phyloP scores from a whole-genome alignment of 2,888 invertebrate genomes.

The Metalampra italica region DNA sequence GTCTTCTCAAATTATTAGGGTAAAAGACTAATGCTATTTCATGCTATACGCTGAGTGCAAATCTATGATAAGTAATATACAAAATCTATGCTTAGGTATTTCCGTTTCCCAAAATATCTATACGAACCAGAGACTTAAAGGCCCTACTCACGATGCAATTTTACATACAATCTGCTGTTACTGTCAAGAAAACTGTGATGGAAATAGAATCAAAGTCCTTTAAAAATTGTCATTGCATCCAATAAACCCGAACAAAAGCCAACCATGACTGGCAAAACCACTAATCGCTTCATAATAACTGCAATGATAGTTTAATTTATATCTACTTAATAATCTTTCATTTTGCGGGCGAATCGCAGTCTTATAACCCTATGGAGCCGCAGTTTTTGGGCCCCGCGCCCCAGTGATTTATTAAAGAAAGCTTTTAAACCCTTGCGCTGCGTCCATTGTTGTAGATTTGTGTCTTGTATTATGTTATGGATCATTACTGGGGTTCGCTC shows the following conservation, averaged over 20 bases:
- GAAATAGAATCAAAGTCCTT: too few relatives aligned
- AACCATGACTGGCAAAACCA: slow-evolving; percentile 42
- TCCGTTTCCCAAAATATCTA: too few relatives aligned
- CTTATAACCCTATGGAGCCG: slow-evolving; percentile 22
- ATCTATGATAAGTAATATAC: too few relatives aligned
- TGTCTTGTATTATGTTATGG: slow-evolving; percentile 11
- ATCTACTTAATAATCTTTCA: too few relatives aligned
- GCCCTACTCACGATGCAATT: too few relatives aligned
- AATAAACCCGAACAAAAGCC: slow-evolving; percentile 1
- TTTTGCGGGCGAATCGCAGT: slow-evolving; percentile 26
- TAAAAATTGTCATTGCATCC: neutral
- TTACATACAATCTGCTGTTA: too few relatives aligned
- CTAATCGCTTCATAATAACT: slow-evolving; percentile 53
- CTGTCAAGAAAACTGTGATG: too few relatives aligned
- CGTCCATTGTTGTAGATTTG: slow-evolving; percentile 31
- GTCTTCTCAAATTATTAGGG: too few relatives aligned
- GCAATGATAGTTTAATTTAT: slow-evolving; percentile 62
- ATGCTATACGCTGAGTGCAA: too few relatives aligned
- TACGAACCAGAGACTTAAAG: too few relatives aligned
- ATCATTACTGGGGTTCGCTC: slow-evolving; percentile 12
- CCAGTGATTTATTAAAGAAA: slow-evolving; percentile 72
- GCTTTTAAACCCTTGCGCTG: slow-evolving; percentile 74
- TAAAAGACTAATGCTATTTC: too few relatives aligned
- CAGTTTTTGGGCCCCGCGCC: slow-evolving; percentile 24
- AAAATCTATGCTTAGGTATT: too few relatives aligned